A percentile compares a stretch with the other conserved stretches of the same genome.
Conservation (phyloP, 2,797 vertebrate genomes). For the Ceryle rudis region DNA sequence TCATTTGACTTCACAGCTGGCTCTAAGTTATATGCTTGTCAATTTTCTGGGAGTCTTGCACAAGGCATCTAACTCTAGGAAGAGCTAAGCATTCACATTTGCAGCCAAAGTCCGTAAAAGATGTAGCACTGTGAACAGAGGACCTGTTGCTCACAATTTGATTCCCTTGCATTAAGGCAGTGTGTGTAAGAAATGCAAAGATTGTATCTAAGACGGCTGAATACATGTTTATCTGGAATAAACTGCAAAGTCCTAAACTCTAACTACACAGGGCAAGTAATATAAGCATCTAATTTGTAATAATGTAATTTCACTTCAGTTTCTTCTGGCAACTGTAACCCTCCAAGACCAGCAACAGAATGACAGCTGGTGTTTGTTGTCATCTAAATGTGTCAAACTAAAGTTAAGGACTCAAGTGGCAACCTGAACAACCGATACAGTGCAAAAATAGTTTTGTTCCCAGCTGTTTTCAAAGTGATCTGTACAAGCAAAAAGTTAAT, state of each 20-base stretch:
- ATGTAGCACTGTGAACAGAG: background rate
- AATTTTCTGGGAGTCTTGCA: background rate
- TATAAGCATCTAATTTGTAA: background rate
- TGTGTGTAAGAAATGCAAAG: background rate
- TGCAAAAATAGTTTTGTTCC: background rate
- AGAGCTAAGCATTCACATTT: background rate
- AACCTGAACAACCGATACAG: background rate
- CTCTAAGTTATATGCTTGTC: background rate
- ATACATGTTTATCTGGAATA: background rate
- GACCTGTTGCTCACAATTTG: background rate
- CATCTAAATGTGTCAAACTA: background rate
- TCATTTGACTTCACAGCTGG: background rate
- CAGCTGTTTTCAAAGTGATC: background rate
- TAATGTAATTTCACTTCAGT: background rate
- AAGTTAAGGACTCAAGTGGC: background rate
- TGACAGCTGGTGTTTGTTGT: background rate
- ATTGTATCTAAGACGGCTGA: background rate
- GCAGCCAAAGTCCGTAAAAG: background rate
- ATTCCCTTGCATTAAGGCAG: background rate
- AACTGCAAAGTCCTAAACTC: background rate
- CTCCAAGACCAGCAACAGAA: background rate
- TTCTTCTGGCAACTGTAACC: background rate
- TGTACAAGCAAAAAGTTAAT: background rate
- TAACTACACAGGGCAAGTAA: background rate
- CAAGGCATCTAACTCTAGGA: background rate